A percentile compares a stretch with the other conserved stretches of the same genome.
phyloP scores from a whole-genome alignment of 2,888 invertebrate genomes.

The Marasmarcha lunaedactyla region DNA sequence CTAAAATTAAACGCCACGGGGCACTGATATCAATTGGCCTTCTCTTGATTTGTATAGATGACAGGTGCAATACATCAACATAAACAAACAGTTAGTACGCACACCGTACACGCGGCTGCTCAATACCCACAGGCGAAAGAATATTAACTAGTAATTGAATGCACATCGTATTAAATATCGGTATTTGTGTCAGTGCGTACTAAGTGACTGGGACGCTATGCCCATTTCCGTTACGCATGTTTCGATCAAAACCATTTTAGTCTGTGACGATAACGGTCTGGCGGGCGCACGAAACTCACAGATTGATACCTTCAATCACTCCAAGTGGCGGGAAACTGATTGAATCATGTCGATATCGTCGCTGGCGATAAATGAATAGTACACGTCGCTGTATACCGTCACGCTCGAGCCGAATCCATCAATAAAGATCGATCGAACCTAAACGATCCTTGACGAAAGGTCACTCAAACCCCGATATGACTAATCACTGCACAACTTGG shows the following conservation, averaged over 20 bases:
- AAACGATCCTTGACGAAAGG: slow-evolving; percentile 16
- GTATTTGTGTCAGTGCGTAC: slow-evolving; percentile 53
- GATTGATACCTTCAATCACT: slow-evolving; percentile 65
- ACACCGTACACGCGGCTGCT: slow-evolving; percentile 26
- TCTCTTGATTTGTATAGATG: slow-evolving; percentile 11
- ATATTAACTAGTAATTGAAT: slow-evolving; percentile 49
- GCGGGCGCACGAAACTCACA: slow-evolving; percentile 52
- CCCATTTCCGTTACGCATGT: slow-evolving; percentile 62
- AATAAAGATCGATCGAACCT: slow-evolving; percentile 24
- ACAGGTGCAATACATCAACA: slow-evolving; percentile 24
- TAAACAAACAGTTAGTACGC: slow-evolving; percentile 22
- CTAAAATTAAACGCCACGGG: slow-evolving; percentile 12
- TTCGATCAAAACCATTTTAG: slow-evolving; percentile 59
- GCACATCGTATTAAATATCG: slow-evolving; percentile 43
- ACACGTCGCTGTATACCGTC: slow-evolving; percentile 47
- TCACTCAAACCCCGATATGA: not conserved
- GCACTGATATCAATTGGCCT: slow-evolving; percentile 13
- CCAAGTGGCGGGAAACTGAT: slow-evolving; percentile 57
- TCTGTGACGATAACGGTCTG: slow-evolving; percentile 44
- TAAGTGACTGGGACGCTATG: slow-evolving; percentile 52
- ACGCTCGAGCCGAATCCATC: slow-evolving; percentile 46
- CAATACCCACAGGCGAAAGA: slow-evolving; percentile 34
- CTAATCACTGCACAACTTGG: too few species aligned
- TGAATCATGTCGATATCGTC: slow-evolving; percentile 63
- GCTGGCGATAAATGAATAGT: slow-evolving; percentile 42